These are phyloP conservation scores for Trichechus manatus DNA, from an alignment of 2,113 vertebrate genomes.

Conservation along the genomic window DNA sequence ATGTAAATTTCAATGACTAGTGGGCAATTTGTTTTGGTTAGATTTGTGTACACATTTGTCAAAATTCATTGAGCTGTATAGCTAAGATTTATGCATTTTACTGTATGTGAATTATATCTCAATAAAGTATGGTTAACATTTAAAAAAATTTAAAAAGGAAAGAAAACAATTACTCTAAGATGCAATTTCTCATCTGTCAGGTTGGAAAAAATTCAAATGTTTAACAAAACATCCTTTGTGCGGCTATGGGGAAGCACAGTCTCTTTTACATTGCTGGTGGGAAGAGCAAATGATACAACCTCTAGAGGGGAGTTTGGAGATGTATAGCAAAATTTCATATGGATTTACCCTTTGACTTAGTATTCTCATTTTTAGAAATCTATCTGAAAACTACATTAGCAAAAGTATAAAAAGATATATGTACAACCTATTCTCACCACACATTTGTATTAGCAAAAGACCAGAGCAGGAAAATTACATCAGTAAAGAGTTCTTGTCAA, in stretches of 20 bases:
- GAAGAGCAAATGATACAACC: not conserved
- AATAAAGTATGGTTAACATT: conserved; percentile 16
- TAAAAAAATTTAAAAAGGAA: conserved; percentile 2
- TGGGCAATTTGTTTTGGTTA: not conserved
- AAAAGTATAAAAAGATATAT: conserved; percentile 31
- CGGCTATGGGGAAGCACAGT: not conserved
- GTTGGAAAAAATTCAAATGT: conserved; percentile 22
- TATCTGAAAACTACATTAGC: not conserved
- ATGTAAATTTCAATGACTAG: not conserved
- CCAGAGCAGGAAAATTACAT: conserved; percentile 12
- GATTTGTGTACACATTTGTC: not conserved
- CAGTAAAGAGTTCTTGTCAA: conserved; percentile 41
- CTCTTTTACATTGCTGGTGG: not conserved
- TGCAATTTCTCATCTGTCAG: conserved; percentile 16
- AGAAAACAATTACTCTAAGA: not conserved
- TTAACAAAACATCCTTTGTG: conserved; percentile 17
- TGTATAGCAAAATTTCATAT: not conserved
- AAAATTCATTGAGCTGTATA: conserved; percentile 24
- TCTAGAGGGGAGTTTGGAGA: not conserved
- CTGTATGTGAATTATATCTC: not conserved
- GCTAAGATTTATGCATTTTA: conserved; percentile 49
- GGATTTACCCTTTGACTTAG: not conserved
- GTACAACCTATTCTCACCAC: not conserved
- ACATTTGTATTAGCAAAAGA: conserved; percentile 42
- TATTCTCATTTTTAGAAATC: conserved; percentile 44